Evolutionary conservation across 2,888 invertebrate genomes (phyloP).

Genomic region (Stratiomys singularior): DNA sequence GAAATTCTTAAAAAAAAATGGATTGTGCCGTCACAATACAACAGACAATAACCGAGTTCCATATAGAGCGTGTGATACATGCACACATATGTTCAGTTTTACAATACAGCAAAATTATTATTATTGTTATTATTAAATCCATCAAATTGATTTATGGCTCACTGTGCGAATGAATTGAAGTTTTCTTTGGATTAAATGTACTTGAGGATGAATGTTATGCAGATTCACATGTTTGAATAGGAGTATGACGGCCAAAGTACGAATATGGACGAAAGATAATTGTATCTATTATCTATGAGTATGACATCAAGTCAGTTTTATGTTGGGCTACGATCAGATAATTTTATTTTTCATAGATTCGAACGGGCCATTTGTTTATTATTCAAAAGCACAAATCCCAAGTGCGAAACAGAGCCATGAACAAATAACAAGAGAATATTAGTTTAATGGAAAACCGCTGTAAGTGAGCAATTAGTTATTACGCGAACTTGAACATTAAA

Average conservation of each 20-base stretch:
- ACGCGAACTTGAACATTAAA: too few species aligned
- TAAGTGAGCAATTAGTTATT: too few species aligned
- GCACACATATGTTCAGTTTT: background rate
- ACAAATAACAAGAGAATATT: too few species aligned
- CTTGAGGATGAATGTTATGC: background rate
- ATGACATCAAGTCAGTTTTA: slow-evolving; percentile 8
- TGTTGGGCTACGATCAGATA: background rate
- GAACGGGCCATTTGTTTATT: too few species aligned
- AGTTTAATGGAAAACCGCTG: too few species aligned
- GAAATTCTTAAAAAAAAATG: too few species aligned
- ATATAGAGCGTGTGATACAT: background rate
- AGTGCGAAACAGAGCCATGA: too few species aligned
- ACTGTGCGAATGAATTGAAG: background rate
- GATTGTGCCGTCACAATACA: background rate
- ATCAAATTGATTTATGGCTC: slow-evolving; percentile 22
- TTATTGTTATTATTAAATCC: background rate
- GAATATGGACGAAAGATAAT: background rate
- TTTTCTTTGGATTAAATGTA: background rate
- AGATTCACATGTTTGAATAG: background rate
- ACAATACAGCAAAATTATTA: slow-evolving; percentile 9
- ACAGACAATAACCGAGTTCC: background rate
- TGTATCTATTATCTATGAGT: slow-evolving; percentile 1
- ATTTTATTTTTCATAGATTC: too few species aligned
- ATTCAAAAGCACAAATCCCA: too few species aligned
- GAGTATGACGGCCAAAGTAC: too few species aligned